Percentiles rank a stretch among this genome's conserved stretches.
phyloP scores from a whole-genome alignment of 2,888 invertebrate species.

The Seira musarum region DNA sequence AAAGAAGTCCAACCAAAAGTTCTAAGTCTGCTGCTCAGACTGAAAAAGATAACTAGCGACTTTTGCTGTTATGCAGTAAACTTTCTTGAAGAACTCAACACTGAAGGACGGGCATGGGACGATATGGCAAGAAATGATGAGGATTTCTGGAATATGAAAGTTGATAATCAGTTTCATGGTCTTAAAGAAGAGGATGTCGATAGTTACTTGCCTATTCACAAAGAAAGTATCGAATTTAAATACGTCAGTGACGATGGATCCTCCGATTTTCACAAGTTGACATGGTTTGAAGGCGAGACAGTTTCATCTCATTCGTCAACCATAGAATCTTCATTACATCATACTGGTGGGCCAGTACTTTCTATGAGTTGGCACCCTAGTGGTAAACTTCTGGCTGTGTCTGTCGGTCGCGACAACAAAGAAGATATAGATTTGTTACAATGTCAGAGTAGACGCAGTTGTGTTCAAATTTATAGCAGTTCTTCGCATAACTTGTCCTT shows the following conservation, averaged over 20 bases:
- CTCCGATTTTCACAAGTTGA: conserved; percentile 52
- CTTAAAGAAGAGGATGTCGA: not conserved
- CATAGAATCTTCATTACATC: conserved; percentile 16
- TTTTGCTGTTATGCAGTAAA: conserved; percentile 25
- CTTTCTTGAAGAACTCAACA: conserved; percentile 38
- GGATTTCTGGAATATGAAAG: conserved; percentile 35
- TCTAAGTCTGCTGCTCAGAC: not conserved
- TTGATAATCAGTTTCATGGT: conserved; percentile 14
- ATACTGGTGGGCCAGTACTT: conserved; percentile 64
- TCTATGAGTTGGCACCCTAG: conserved; percentile 65
- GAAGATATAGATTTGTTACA: conserved; percentile 48
- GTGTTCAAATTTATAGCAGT: conserved; percentile 63
- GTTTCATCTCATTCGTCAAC: conserved; percentile 9
- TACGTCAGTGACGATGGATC: conserved; percentile 15
- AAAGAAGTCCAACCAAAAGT: not conserved
- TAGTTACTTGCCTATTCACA: conserved; percentile 38
- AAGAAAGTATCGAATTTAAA: conserved; percentile 47
- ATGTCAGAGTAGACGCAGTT: conserved; percentile 9
- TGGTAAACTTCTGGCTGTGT: conserved; percentile 63
- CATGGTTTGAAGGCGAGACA: conserved; percentile 65
- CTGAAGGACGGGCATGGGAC: conserved; percentile 56
- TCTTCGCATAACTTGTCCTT: conserved; percentile 23
- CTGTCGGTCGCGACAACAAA: conserved; percentile 46
- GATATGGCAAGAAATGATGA: conserved; percentile 32
- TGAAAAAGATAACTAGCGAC: conserved; percentile 13